These are phyloP conservation scores for Drosophila kurseongensis DNA, from an alignment of 1,140 invertebrate genomes.

Conservation along the genomic window DNA sequence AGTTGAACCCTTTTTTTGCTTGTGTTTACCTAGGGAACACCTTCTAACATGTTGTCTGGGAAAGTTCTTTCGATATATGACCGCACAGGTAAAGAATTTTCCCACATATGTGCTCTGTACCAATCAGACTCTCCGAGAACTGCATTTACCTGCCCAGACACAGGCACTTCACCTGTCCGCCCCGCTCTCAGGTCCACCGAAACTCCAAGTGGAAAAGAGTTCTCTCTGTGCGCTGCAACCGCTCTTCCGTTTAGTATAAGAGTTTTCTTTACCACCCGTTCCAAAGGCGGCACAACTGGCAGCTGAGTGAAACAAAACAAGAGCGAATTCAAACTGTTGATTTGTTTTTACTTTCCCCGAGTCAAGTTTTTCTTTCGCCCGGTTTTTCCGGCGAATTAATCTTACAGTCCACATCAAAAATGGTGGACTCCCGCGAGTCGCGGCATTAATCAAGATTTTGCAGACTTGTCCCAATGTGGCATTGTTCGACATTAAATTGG, in stretches of 20 bases:
- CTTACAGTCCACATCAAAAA: conserved; percentile 5
- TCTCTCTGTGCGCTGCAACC: not conserved
- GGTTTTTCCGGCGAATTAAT: not conserved
- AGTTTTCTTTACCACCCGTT: conserved; percentile 43
- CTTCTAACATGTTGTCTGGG: no score
- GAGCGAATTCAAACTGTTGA: conserved; percentile 64
- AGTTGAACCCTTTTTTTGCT: no score
- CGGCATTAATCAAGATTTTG: conserved; percentile 60
- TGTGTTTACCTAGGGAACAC: no score
- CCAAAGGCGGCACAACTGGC: conserved; percentile 9
- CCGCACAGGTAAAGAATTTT: not conserved
- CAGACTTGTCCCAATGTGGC: conserved; percentile 55
- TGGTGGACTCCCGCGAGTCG: conserved; percentile 18
- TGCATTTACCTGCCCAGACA: conserved; percentile 12
- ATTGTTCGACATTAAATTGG: not conserved
- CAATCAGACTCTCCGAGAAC: not conserved
- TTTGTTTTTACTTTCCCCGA: conserved; percentile 52
- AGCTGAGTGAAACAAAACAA: conserved; percentile 62
- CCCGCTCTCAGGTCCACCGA: not conserved
- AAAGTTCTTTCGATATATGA: no score
- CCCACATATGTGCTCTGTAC: not conserved
- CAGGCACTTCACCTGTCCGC: conserved; percentile 24
- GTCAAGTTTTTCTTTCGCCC: conserved; percentile 5
- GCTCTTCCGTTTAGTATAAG: conserved; percentile 40
- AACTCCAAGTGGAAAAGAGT: not conserved